Evolutionary conservation across 2,797 vertebrate species (phyloP).

Genomic region (Squalus acanthias): DNA sequence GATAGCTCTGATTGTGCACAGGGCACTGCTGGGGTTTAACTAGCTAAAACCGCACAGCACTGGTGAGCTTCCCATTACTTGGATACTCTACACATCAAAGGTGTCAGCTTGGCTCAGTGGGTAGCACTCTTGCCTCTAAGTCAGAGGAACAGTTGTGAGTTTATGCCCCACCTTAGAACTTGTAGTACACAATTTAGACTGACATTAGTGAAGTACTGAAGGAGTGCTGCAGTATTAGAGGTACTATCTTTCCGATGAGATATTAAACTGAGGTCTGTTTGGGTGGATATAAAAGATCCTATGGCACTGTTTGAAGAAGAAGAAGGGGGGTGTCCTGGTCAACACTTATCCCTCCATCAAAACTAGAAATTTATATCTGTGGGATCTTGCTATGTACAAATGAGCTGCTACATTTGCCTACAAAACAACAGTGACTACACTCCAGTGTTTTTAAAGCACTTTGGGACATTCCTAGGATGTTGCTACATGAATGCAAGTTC

Average conservation of each 20-base stretch:
- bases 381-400: too few relatives aligned
- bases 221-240: not conserved
- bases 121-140: not conserved
- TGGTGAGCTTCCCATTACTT: not conserved
- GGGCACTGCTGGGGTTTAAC: not conserved
- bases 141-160: not conserved
- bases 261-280: not conserved
- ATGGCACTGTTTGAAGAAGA: too few relatives aligned
- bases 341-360: too few relatives aligned
- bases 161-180: not conserved
- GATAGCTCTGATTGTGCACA: not conserved
- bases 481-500: too few relatives aligned
- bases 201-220: too few relatives aligned
- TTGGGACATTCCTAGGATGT: too few relatives aligned
- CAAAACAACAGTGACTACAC: not conserved
- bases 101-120: not conserved
- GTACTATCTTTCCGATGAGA: not conserved
- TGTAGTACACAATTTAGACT: not conserved
- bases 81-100: not conserved
- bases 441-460: not conserved
- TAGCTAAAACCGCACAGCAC: not conserved
- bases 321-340: too few relatives aligned
- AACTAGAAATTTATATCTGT: too few relatives aligned
- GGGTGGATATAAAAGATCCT: not conserved
- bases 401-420: too few relatives aligned